phyloP scores from a whole-genome alignment of 23 tunicate species.

The Styela clava region DNA sequence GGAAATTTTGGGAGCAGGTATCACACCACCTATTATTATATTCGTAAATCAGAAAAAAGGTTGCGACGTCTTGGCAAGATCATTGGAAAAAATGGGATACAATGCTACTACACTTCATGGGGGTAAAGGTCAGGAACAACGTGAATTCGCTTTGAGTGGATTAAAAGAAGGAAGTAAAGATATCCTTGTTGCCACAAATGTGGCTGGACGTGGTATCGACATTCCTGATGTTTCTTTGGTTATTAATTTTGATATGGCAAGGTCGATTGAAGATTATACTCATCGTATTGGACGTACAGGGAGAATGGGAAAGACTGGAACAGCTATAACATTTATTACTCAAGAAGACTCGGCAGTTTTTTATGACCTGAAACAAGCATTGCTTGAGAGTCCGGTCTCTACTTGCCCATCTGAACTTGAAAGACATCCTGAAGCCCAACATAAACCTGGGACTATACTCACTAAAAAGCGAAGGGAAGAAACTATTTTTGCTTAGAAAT shows the following conservation, averaged over 20 bases:
- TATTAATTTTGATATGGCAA: conserved; percentile 97
- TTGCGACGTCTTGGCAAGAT: conserved; percentile 92
- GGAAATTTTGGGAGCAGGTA: conserved; percentile 69
- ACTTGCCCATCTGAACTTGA: conserved; percentile 94
- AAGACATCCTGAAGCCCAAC: conserved; percentile 98
- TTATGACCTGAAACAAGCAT: conserved; percentile 79
- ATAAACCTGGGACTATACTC: conserved; percentile 95
- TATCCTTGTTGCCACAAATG: conserved; percentile 95
- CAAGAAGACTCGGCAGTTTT: conserved; percentile 78
- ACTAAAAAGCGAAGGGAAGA: conserved; percentile 93
- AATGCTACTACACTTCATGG: conserved; percentile 92
- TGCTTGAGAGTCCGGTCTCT: conserved; percentile 88
- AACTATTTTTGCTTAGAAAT: conserved; percentile 61
- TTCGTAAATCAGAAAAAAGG: conserved; percentile 99
- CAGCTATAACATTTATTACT: conserved; percentile 91
- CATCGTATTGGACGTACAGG: conserved; percentile 99
- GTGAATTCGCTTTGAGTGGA: conserved; percentile 85
- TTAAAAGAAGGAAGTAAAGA: conserved; percentile 86
- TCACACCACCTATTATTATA: conserved; percentile 86
- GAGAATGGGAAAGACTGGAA: conserved; percentile 91
- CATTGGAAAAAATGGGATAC: conserved; percentile 92
- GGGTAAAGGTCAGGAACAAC: conserved; percentile 94
- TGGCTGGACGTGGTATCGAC: conserved; percentile 99
- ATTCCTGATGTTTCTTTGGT: conserved; percentile 93
- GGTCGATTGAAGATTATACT: conserved; percentile 95